Percentiles rank a stretch among this genome's conserved stretches.
phyloP scores from a whole-genome alignment of 1,140 invertebrate species.

The Pseudomyrmex sp. region DNA sequence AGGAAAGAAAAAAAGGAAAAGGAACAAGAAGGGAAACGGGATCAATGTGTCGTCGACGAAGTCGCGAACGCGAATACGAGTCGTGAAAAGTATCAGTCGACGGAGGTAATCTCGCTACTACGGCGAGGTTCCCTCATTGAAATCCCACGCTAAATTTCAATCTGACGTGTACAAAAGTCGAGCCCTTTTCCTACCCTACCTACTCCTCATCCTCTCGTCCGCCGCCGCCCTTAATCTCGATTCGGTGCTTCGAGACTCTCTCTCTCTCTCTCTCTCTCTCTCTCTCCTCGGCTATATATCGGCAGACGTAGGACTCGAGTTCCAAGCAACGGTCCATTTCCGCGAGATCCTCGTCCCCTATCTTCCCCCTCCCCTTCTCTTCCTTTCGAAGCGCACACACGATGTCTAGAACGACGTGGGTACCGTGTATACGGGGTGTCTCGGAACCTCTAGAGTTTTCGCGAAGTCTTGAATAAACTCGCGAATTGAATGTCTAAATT shows the following conservation, averaged over 20 bases:
- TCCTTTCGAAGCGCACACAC: neutral
- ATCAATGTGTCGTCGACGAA: constrained; percentile 63
- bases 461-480: constrained; percentile 23
- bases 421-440: constrained; percentile 27
- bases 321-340: constrained; percentile 58
- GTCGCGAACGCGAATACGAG: constrained; percentile 52
- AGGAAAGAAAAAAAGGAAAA: neutral
- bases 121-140: constrained; percentile 68
- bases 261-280: no score
- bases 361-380: neutral
- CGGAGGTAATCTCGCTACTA: constrained; percentile 80
- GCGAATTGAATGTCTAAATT: constrained; percentile 33
- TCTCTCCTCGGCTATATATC: neutral
- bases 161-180: constrained; percentile 80
- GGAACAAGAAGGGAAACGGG: constrained; percentile 18
- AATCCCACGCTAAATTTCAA: constrained; percentile 83
- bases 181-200: constrained; percentile 46
- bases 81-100: constrained; percentile 64
- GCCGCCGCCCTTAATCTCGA: constrained; percentile 8
- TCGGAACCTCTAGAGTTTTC: neutral
- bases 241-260: constrained; percentile 32
- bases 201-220: neutral
- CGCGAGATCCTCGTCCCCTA: constrained; percentile 16
- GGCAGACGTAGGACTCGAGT: constrained; percentile 30
- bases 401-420: constrained; percentile 12